phyloP scores from a whole-genome alignment of 2,797 vertebrate genomes.

The Tolypeutes matacus region DNA sequence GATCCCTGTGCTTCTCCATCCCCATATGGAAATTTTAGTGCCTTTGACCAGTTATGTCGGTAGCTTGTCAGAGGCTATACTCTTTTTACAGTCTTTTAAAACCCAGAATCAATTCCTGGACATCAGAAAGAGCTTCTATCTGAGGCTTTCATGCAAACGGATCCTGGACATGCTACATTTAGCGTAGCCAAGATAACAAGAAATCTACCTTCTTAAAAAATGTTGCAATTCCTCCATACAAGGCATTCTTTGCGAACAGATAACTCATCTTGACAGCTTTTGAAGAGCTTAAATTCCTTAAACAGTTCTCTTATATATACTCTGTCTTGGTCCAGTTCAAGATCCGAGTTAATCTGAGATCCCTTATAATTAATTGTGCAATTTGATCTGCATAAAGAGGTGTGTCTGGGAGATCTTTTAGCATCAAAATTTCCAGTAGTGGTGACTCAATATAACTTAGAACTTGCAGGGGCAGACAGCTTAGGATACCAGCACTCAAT shows the following conservation, averaged over 20 bases:
- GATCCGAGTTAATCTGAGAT: constrained; percentile 62
- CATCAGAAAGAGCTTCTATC: constrained; percentile 64
- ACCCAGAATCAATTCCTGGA: constrained; percentile 57
- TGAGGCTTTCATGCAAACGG: constrained; percentile 61
- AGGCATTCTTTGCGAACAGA: constrained; percentile 71
- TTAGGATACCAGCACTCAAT: constrained; percentile 13
- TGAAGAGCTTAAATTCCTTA: constrained; percentile 71
- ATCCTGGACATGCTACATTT: constrained; percentile 68
- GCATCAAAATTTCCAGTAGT: constrained; percentile 49
- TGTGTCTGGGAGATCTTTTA: constrained; percentile 48
- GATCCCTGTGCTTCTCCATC: constrained; percentile 39
- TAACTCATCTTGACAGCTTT: constrained; percentile 78
- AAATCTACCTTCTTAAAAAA: constrained; percentile 67
- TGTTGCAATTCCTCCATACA: constrained; percentile 34
- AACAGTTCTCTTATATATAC: constrained; percentile 36
- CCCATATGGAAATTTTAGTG: neutral
- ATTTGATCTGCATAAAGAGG: constrained; percentile 65
- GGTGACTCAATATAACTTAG: constrained; percentile 30
- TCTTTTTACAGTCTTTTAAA: constrained; percentile 56
- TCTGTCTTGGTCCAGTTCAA: constrained; percentile 51
- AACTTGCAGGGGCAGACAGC: neutral
- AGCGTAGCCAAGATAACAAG: constrained; percentile 68
- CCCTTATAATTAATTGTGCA: constrained; percentile 61
- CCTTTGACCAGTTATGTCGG: neutral
- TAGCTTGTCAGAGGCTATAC: constrained; percentile 47